Conservation (phyloP, 2,113 vertebrate genomes). For the Nycticryphes semicollaris region DNA sequence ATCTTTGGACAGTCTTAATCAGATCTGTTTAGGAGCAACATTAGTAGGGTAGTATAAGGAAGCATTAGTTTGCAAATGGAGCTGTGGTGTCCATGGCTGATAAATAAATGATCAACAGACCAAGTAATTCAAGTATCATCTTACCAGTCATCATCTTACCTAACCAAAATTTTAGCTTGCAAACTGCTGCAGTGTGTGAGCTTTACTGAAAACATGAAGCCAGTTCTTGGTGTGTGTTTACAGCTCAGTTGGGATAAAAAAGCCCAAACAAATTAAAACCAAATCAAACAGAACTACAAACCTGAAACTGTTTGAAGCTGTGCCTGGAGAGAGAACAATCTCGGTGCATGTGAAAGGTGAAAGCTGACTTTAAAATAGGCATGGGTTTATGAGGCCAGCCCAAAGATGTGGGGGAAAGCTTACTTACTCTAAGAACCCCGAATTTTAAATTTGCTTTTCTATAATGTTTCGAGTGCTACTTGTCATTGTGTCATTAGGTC, state of each 20-base stretch:
- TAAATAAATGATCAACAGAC: not conserved
- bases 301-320: not conserved
- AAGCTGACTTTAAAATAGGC: not conserved
- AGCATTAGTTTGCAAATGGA: not conserved
- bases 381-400: not conserved
- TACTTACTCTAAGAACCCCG: accelerated
- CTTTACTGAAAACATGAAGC: not conserved
- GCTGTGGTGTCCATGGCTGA: not conserved
- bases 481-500: not conserved
- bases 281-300: not conserved
- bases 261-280: not conserved
- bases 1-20: not conserved
- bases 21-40: not conserved
- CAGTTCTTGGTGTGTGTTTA: not conserved
- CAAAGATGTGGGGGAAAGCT: not conserved
- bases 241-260: not conserved
- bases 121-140: not conserved
- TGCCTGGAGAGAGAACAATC: not conserved
- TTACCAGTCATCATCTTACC: not conserved
- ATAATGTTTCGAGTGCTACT: not conserved
- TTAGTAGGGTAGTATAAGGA: not conserved
- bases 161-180: not conserved
- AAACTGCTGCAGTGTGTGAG: not conserved
- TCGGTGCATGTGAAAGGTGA: not conserved
- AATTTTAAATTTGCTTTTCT: not conserved